These are phyloP conservation scores for Lapara coniferarum DNA, from an alignment of 2,888 invertebrate genomes.

Conservation along the genomic window DNA sequence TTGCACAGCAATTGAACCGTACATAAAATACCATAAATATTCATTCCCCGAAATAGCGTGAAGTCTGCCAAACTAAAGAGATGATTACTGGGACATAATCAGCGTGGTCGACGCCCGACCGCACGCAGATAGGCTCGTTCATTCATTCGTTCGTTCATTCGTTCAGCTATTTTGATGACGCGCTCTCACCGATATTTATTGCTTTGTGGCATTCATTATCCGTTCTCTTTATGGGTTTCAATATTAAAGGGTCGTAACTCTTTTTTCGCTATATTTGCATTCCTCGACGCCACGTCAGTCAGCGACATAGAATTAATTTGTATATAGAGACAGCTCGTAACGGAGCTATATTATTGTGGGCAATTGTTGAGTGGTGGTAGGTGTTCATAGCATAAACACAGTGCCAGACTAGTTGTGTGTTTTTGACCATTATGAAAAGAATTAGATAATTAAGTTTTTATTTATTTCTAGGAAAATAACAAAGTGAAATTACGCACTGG, in stretches of 20 bases:
- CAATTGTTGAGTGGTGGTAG: too few relatives aligned
- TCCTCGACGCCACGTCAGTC: not conserved
- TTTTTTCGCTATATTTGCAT: slow-evolving; percentile 4
- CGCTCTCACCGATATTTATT: slow-evolving; percentile 18
- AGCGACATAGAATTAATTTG: not conserved
- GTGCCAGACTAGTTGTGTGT: too few relatives aligned
- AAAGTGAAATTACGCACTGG: too few relatives aligned
- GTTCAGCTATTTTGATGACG: slow-evolving; percentile 26
- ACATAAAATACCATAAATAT: not conserved
- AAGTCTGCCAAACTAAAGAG: slow-evolving; percentile 12
- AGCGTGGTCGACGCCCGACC: slow-evolving; percentile 11
- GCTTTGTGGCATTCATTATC: slow-evolving; percentile 25
- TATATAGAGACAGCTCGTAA: too few relatives aligned
- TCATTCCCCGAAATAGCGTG: not conserved
- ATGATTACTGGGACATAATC: slow-evolving; percentile 22
- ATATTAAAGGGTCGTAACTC: slow-evolving; percentile 13
- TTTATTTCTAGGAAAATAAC: too few relatives aligned
- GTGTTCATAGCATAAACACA: too few relatives aligned
- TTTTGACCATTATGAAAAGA: too few relatives aligned
- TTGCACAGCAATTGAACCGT: not conserved
- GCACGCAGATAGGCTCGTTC: slow-evolving; percentile 17
- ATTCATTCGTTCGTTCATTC: slow-evolving; percentile 23
- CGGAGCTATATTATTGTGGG: too few relatives aligned
- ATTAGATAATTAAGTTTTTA: too few relatives aligned
- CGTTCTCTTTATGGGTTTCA: slow-evolving; percentile 21